phyloP scores from a whole-genome alignment of 2,797 vertebrate species.

The Dendrocincla tyrannina region DNA sequence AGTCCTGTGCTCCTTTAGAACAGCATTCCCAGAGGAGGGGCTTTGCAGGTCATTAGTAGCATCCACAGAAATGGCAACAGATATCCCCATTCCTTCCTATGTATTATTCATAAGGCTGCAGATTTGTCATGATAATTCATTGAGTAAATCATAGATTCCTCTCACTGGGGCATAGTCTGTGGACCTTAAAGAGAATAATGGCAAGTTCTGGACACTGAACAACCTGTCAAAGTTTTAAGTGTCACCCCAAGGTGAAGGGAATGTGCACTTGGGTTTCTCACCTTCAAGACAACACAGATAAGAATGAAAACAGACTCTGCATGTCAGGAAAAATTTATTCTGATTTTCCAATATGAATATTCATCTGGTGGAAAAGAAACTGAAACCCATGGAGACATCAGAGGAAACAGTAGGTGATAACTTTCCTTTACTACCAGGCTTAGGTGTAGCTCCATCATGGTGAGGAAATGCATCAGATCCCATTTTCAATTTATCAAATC shows the following conservation, averaged over 20 bases:
- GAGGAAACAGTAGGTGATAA: not conserved
- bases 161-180: not conserved
- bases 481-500: not conserved
- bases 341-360: not conserved
- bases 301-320: not conserved
- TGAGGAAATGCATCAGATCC: not conserved
- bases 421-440: not conserved
- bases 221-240: not conserved
- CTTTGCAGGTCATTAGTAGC: conserved; percentile 33
- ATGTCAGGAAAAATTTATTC: not conserved
- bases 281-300: not conserved
- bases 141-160: not conserved
- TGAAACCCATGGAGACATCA: not conserved
- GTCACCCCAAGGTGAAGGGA: not conserved
- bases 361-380: not conserved
- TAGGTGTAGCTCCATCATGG: not conserved
- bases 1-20: not conserved
- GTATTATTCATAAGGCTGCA: conserved; percentile 20
- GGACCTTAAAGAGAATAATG: not conserved
- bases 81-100: not conserved
- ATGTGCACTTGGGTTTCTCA: not conserved
- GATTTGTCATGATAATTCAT: conserved; percentile 36
- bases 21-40: conserved; percentile 9
- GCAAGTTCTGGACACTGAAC: not conserved
- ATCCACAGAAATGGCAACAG: conserved; percentile 16